Conservation (phyloP, 2,113 vertebrate species). For the Aegithalos caudatus region DNA sequence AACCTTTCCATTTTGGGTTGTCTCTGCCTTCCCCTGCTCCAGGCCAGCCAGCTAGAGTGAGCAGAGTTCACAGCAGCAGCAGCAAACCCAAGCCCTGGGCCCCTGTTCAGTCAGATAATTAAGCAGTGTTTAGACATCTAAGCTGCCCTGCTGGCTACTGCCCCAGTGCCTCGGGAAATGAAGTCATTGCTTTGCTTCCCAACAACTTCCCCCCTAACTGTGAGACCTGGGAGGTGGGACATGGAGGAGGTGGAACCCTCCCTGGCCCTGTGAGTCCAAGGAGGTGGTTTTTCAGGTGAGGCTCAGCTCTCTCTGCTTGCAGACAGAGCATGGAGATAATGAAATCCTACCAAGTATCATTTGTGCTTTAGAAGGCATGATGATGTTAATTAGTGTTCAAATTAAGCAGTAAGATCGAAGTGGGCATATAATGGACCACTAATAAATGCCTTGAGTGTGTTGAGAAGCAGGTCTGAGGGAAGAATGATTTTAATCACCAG, state of each 20-base stretch:
- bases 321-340: slow-evolving; percentile 12
- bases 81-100: slow-evolving; percentile 14
- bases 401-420: slow-evolving; percentile 56
- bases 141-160: slow-evolving; percentile 28
- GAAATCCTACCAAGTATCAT: slow-evolving; percentile 35
- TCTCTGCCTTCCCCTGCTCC: neutral
- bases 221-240: neutral
- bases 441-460: slow-evolving; percentile 42
- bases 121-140: slow-evolving; percentile 20
- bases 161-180: neutral
- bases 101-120: slow-evolving; percentile 24
- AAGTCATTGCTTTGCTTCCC: slow-evolving; percentile 3
- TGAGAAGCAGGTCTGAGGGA: neutral
- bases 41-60: neutral
- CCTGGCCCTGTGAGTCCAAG: fast-evolving
- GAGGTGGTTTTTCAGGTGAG: neutral
- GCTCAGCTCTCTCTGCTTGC: neutral
- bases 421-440: slow-evolving; percentile 27
- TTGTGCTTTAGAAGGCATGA: slow-evolving; percentile 30
- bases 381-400: slow-evolving; percentile 61
- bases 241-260: neutral
- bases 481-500: slow-evolving; percentile 57
- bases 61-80: neutral
- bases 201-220: neutral
- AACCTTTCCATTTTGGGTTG: neutral